Percentiles rank a stretch among this genome's conserved stretches.
phyloP scores from a whole-genome alignment of 2,113 vertebrate species.

The Benitochromis conjunctus region DNA sequence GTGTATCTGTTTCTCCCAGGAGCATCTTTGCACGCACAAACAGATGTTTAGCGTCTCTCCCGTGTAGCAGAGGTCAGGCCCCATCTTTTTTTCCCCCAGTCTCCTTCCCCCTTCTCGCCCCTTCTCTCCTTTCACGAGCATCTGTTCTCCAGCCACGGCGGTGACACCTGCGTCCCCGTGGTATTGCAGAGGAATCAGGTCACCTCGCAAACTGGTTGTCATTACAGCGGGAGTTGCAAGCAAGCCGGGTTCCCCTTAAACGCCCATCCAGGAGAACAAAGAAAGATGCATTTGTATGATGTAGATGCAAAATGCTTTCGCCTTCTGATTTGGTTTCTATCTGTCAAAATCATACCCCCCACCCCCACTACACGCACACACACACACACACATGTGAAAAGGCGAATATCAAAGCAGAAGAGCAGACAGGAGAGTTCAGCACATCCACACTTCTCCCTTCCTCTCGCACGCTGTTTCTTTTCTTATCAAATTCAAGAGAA shows the following conservation, averaged over 20 bases:
- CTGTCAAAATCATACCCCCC: not conserved
- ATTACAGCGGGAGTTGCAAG: slow-evolving; percentile 22
- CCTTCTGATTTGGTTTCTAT: not conserved
- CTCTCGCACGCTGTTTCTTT: not conserved
- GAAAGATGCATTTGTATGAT: not conserved
- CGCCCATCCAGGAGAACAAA: not conserved
- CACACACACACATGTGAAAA: not conserved
- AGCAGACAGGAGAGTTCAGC: not conserved
- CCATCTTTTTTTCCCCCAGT: not conserved
- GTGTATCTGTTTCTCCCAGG: slow-evolving; percentile 28
- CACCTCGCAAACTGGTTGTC: slow-evolving; percentile 47
- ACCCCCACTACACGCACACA: not conserved
- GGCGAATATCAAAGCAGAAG: slow-evolving; percentile 21
- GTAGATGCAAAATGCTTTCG: not conserved
- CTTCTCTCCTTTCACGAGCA: slow-evolving; percentile 48
- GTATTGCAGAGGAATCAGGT: slow-evolving; percentile 46
- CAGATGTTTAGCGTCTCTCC: slow-evolving; percentile 61
- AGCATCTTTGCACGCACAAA: slow-evolving; percentile 45
- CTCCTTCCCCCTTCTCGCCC: not conserved
- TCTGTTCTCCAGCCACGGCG: slow-evolving; percentile 53
- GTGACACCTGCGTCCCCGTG: slow-evolving; percentile 57
- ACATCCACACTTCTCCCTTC: not conserved
- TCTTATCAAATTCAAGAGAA: slow-evolving; percentile 12
- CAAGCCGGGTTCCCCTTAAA: not conserved
- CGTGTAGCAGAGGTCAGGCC: slow-evolving; percentile 31